phyloP scores from a whole-genome alignment of 2,888 invertebrate species.

The Lasioglossum zephyrum region DNA sequence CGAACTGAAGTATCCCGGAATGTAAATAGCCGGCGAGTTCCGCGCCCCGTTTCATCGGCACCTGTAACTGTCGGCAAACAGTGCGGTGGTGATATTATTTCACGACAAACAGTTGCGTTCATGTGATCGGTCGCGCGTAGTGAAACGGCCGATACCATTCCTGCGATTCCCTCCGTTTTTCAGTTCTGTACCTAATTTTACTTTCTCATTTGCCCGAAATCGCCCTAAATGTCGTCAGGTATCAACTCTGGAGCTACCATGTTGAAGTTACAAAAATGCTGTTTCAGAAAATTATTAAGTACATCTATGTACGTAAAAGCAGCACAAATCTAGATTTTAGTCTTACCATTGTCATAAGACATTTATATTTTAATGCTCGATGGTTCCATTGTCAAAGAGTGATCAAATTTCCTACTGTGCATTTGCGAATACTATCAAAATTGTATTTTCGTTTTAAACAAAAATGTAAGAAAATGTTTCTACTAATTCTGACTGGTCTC shows the following conservation, averaged over 20 bases:
- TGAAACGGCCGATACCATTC: neutral
- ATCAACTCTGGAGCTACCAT: too few relatives aligned
- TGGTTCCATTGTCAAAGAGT: too few relatives aligned
- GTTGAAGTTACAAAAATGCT: too few relatives aligned
- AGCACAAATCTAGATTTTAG: too few relatives aligned
- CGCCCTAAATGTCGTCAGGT: neutral
- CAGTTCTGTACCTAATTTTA: neutral
- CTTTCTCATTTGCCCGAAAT: neutral
- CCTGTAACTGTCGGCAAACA: slow-evolving; percentile 43
- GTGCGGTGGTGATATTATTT: slow-evolving; percentile 21
- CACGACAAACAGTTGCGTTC: slow-evolving; percentile 36
- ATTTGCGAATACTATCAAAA: too few relatives aligned
- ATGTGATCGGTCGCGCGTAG: slow-evolving; percentile 14
- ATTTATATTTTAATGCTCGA: too few relatives aligned
- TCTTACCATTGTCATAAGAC: too few relatives aligned
- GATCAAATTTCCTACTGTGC: too few relatives aligned
- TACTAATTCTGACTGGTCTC: neutral
- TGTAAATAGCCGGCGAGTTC: slow-evolving; percentile 30
- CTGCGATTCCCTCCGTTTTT: neutral
- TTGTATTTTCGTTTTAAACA: too few relatives aligned
- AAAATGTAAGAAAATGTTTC: neutral
- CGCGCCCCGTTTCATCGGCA: neutral
- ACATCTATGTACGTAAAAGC: too few relatives aligned
- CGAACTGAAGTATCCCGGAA: slow-evolving; percentile 17
- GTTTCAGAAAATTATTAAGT: neutral